phyloP scores from a whole-genome alignment of 1,140 invertebrate genomes.

The Oryctes rhinoceros region DNA sequence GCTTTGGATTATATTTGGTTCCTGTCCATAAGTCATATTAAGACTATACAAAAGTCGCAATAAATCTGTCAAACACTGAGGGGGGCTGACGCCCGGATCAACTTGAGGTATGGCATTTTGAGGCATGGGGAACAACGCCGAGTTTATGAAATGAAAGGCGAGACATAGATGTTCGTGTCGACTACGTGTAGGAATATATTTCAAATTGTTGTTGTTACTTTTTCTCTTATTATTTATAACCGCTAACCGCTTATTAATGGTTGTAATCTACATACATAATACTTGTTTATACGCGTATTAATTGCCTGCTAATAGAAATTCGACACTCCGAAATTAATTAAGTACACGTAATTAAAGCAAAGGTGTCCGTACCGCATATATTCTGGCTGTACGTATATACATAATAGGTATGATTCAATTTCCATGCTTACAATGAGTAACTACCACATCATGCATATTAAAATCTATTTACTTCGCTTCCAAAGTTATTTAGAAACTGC shows the following conservation, averaged over 20 bases:
- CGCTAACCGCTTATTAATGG: slow-evolving; percentile 23
- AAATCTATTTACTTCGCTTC: too few species aligned
- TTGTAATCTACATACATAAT: slow-evolving; percentile 7
- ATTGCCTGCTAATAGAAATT: not conserved
- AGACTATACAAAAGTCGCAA: slow-evolving; percentile 62
- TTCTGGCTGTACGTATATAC: too few species aligned
- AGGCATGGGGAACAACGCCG: slow-evolving; percentile 34
- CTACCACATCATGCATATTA: too few species aligned
- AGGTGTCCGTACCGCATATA: too few species aligned
- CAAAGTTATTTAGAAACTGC: too few species aligned
- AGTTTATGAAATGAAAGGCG: slow-evolving; percentile 28
- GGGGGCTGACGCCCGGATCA: slow-evolving; percentile 55
- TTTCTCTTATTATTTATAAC: slow-evolving; percentile 25
- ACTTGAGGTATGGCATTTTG: slow-evolving; percentile 43
- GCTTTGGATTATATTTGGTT: slow-evolving; percentile 60
- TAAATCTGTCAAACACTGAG: slow-evolving; percentile 61
- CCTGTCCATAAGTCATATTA: slow-evolving; percentile 63
- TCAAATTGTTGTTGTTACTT: slow-evolving; percentile 15
- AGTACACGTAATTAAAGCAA: too few species aligned
- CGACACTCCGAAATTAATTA: not conserved
- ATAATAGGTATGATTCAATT: too few species aligned
- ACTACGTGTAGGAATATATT: slow-evolving; percentile 11
- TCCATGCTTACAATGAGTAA: too few species aligned
- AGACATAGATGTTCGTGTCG: slow-evolving; percentile 35
- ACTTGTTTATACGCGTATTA: slow-evolving; percentile 3